Evolutionary conservation across 2,113 vertebrate genomes (phyloP).

Genomic region (Campylomormyrus tamandua): DNA sequence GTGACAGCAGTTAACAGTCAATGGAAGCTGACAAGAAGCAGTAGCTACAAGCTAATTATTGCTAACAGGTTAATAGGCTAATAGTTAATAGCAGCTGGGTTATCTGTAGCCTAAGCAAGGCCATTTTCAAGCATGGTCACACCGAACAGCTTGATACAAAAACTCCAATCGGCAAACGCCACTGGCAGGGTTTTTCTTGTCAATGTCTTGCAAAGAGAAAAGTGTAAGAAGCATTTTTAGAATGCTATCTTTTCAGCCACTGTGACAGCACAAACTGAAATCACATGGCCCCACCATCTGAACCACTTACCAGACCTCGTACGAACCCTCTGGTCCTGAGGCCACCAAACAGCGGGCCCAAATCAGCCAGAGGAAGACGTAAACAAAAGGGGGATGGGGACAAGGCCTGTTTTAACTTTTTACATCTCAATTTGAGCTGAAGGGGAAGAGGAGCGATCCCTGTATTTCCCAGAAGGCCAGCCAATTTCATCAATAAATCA

Average conservation of each 20-base stretch:
- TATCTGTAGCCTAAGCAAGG: neutral
- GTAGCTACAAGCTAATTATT: neutral
- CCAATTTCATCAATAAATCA: conserved; percentile 50
- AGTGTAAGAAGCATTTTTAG: neutral
- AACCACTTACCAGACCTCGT: neutral
- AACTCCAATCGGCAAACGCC: neutral
- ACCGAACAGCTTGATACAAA: neutral
- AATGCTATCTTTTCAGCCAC: neutral
- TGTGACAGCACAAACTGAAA: neutral
- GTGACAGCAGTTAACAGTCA: neutral
- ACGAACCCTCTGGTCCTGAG: neutral
- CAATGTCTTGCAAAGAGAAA: neutral
- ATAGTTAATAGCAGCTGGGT: neutral
- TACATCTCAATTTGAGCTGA: conserved; percentile 24
- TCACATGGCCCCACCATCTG: neutral
- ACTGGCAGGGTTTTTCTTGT: neutral
- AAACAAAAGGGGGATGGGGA: neutral
- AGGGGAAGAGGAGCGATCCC: conserved; percentile 18
- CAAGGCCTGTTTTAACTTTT: conserved; percentile 15
- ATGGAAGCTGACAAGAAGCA: neutral
- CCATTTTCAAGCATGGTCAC: neutral
- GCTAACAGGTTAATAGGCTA: neutral
- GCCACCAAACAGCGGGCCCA: neutral
- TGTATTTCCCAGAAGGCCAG: conserved; percentile 40
- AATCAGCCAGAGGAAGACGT: neutral